Conservation (phyloP, 2,888 invertebrate genomes). For the Parnassius glacialis region DNA sequence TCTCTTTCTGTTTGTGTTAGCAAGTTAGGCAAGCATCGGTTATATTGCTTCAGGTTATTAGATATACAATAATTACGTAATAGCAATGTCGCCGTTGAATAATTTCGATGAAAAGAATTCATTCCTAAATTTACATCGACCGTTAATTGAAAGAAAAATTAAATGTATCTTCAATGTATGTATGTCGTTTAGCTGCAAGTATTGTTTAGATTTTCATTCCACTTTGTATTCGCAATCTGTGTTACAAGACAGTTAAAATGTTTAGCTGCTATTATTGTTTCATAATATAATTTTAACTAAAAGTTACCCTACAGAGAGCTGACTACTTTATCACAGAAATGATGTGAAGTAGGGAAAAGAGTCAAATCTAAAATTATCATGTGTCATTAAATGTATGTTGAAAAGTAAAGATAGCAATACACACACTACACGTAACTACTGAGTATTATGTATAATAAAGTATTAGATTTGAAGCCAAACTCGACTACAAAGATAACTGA, state of each 20-base stretch:
- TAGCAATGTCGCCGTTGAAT: background rate
- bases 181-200: slow-evolving; percentile 9
- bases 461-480: slow-evolving; percentile 58
- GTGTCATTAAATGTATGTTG: slow-evolving; percentile 28
- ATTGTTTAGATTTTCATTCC: slow-evolving; percentile 3
- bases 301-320: slow-evolving; percentile 3
- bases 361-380: slow-evolving; percentile 14
- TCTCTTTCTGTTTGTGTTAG: background rate
- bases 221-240: slow-evolving; percentile 1
- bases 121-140: too few species aligned
- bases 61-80: slow-evolving; percentile 3
- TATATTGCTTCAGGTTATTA: background rate
- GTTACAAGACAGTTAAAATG: background rate
- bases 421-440: slow-evolving; percentile 39
- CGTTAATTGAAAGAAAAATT: slow-evolving; percentile 4
- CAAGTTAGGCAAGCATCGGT: background rate
- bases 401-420: slow-evolving; percentile 37
- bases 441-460: slow-evolving; percentile 49
- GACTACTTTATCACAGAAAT: slow-evolving; percentile 17
- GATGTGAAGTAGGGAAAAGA: slow-evolving; percentile 17
- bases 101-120: too few species aligned
- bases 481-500: slow-evolving; percentile 61
- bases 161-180: slow-evolving; percentile 10
- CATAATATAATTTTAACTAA: slow-evolving; percentile 6
- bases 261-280: slow-evolving; percentile 7